Conservation (phyloP, 1,140 invertebrate species). For the Stratiolaelaps scimitus region DNA sequence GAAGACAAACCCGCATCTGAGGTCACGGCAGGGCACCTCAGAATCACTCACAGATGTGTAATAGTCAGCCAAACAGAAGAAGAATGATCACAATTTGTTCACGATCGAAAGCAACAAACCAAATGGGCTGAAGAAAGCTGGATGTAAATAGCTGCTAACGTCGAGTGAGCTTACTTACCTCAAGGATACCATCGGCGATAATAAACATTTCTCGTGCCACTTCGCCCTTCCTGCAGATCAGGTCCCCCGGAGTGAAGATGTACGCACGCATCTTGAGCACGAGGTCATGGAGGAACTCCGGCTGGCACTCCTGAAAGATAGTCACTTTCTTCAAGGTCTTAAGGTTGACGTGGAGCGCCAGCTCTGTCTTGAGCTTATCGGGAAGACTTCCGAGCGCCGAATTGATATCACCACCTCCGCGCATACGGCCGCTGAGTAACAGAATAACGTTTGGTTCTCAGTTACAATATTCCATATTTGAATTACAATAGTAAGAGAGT, state of each 20-base stretch:
- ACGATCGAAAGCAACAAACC: no score
- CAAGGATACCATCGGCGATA: slow-evolving; percentile 87
- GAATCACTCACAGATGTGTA: no score
- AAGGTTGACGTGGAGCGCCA: slow-evolving; percentile 86
- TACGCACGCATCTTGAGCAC: slow-evolving; percentile 96
- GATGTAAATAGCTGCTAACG: neutral
- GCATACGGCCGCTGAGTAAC: slow-evolving; percentile 65
- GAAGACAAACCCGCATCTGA: no score
- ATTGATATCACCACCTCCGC: slow-evolving; percentile 87
- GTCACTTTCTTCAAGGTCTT: slow-evolving; percentile 85
- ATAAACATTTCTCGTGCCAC: slow-evolving; percentile 96
- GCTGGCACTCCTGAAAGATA: slow-evolving; percentile 86
- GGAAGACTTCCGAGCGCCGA: slow-evolving; percentile 79
- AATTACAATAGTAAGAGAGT: neutral
- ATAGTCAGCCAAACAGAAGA: no score
- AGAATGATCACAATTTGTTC: no score
- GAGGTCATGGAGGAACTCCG: slow-evolving; percentile 87
- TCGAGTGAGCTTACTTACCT: slow-evolving; percentile 54
- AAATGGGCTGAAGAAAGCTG: neutral
- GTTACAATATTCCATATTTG: neutral
- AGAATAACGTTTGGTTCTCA: no score
- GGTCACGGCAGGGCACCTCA: no score
- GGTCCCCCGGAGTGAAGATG: slow-evolving; percentile 90
- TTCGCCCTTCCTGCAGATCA: slow-evolving; percentile 86
- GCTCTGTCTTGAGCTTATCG: slow-evolving; percentile 89